Conservation (phyloP, 2,888 invertebrate genomes). For the Cantharis nigra region DNA sequence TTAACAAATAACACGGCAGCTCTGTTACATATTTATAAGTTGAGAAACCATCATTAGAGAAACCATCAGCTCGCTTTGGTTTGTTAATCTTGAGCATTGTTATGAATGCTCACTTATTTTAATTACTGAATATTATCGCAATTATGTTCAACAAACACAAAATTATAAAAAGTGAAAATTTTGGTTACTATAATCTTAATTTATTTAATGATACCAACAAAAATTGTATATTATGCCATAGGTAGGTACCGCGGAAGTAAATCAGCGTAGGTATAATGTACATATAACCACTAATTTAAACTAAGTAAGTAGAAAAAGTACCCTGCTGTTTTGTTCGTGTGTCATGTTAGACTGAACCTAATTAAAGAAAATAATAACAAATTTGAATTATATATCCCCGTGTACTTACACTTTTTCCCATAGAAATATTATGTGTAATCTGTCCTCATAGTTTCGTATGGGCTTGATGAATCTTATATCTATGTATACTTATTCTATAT, state of each 20-base stretch:
- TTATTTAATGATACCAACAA: slow-evolving; percentile 20
- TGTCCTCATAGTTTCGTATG: not conserved
- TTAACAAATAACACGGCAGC: slow-evolving; percentile 40
- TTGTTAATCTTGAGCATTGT: slow-evolving; percentile 41
- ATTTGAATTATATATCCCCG: not conserved
- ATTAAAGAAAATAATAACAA: not conserved
- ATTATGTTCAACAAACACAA: slow-evolving; percentile 38
- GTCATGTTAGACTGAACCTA: not conserved
- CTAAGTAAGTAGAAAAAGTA: not conserved
- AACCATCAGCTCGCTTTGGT: slow-evolving; percentile 38
- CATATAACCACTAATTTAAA: not conserved
- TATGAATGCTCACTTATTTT: slow-evolving; percentile 38
- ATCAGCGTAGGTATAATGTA: not conserved
- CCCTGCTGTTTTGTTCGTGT: not conserved
- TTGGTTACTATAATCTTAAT: slow-evolving; percentile 20
- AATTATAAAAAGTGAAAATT: slow-evolving; percentile 39
- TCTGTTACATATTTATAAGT: slow-evolving; percentile 42
- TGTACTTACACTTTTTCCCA: not conserved
- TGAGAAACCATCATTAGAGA: slow-evolving; percentile 36
- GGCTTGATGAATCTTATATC: not conserved
- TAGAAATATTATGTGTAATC: not conserved
- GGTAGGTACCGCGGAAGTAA: slow-evolving; percentile 4
- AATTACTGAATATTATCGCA: slow-evolving; percentile 37
- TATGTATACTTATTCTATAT: not conserved
- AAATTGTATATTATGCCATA: not conserved